Base-by-base conservation (phyloP, 30 jellyfish, hydroid and myxozoan genomes). In the Chrysaora quinquecirrha region DNA sequence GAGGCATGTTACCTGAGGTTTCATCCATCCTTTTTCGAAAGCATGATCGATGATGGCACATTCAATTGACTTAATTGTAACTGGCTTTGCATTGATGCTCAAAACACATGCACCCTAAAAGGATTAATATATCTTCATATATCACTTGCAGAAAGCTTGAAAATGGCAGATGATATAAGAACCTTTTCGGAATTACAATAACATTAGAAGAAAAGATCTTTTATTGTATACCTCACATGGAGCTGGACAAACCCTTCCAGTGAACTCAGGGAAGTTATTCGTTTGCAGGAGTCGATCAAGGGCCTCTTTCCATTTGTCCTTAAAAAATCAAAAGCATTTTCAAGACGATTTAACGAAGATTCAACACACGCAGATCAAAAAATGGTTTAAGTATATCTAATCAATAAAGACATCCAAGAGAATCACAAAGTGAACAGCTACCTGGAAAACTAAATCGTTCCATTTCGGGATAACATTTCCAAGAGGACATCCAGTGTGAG, bases 171-270 rank as follows among this genome's bases (percentile, higher is more conserved):
- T 6, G 14, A 14, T 3, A 38, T 3, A 3, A 6, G 14, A 38
- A 38, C 14, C 6, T 3, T 38, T 6, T 3, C 14, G 54, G 11
- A 6, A 38, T 14, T 6, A 38, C 14, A 14, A 38, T 3, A 38
- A 3, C 6, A 3, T 3, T 38, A 3, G 6, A 38, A 14, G 11
- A 38, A 38, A 14, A 38, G 54, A 14, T 38, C 14, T 38, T 3
- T 14, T 38, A 3, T 14, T 3, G 11, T 3, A 3, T 30, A 88
- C 97, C 90, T 88, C 97, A 49, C 97, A 88, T 0, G 97, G 97
- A 0, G 97, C 97, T 1, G 97, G 97, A 30, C 97, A 88, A 48
- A 80, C 97, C 6, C 97, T 87, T 20, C 97, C 97, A 61, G 97
- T 88, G 72, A 88, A 88, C 35, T 88, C 97, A 10, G 97, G 97